Conservation (phyloP, 2,797 vertebrate species). For the Capromys pilorides region DNA sequence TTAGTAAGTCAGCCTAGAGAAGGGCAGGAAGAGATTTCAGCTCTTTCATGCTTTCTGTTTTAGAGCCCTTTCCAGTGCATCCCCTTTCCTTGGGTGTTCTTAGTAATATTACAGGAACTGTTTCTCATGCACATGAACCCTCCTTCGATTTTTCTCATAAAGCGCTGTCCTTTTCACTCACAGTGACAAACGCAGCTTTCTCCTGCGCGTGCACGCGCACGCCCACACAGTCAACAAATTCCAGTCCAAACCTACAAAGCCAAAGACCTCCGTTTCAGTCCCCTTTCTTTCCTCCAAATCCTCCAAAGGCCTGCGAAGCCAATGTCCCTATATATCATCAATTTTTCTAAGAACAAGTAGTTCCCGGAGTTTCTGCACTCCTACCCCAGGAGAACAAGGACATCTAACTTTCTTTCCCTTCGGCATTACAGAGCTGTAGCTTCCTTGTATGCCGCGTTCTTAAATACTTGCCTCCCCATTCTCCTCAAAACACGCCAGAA, state of each 20-base stretch:
- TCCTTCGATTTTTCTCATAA: not conserved
- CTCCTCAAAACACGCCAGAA: not conserved
- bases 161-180: not conserved
- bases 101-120: not conserved
- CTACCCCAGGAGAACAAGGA: not conserved
- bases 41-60: not conserved
- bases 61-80: not conserved
- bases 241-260: not conserved
- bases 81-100: not conserved
- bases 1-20: not conserved
- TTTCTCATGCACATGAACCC: not conserved
- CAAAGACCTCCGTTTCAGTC: not conserved
- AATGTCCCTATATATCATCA: not conserved
- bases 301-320: not conserved
- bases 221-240: not conserved
- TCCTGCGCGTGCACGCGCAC: not conserved
- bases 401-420: not conserved
- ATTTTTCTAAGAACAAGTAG: not conserved
- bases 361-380: not conserved
- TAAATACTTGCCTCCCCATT: not conserved
- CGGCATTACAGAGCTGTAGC: not conserved
- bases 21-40: not conserved
- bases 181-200: not conserved
- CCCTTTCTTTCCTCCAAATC: not conserved
- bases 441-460: not conserved